Percentiles rank a stretch among this genome's conserved stretches.
These are phyloP conservation scores for Drosophila anceps DNA, from an alignment of 2,888 invertebrate genomes.

Conservation along the genomic window DNA sequence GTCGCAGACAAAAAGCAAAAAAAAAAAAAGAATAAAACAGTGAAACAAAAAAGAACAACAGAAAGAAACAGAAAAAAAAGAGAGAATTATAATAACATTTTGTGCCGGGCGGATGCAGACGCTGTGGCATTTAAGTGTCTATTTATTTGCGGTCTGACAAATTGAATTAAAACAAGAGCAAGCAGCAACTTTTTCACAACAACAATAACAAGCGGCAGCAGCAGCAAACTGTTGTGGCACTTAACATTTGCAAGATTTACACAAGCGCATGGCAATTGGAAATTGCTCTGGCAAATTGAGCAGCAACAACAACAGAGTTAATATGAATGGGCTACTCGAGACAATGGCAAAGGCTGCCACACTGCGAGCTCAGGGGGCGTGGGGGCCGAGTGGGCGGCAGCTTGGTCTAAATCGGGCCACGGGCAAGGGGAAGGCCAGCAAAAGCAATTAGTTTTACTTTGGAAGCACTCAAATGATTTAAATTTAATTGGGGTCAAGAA, in stretches of 20 bases:
- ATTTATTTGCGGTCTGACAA: slow-evolving; percentile 73
- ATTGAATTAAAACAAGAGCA: slow-evolving; percentile 72
- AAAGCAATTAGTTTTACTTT: slow-evolving; percentile 80
- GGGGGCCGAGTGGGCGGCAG: background rate
- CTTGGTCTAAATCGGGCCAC: background rate
- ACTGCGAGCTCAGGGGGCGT: background rate
- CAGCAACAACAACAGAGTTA: slow-evolving; percentile 18
- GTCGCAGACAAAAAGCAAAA: slow-evolving; percentile 31
- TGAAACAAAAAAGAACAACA: slow-evolving; percentile 5
- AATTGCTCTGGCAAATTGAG: slow-evolving; percentile 54
- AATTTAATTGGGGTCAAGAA: slow-evolving; percentile 81
- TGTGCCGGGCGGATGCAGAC: slow-evolving; percentile 43
- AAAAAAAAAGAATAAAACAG: background rate
- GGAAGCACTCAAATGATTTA: slow-evolving; percentile 75
- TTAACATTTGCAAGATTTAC: slow-evolving; percentile 39
- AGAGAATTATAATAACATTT: slow-evolving; percentile 13
- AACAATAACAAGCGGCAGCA: slow-evolving; percentile 1
- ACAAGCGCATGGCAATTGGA: slow-evolving; percentile 47
- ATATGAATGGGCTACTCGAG: slow-evolving; percentile 44
- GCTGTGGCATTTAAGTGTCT: slow-evolving; percentile 65
- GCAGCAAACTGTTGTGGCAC: slow-evolving; percentile 26
- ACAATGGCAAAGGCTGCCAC: slow-evolving; percentile 29
- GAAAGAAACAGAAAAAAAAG: background rate
- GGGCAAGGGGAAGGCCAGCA: slow-evolving; percentile 24
- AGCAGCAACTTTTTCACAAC: slow-evolving; percentile 24